Evolutionary conservation across 2,113 vertebrate genomes (phyloP).

Genomic region (Mionectes macconnelli): DNA sequence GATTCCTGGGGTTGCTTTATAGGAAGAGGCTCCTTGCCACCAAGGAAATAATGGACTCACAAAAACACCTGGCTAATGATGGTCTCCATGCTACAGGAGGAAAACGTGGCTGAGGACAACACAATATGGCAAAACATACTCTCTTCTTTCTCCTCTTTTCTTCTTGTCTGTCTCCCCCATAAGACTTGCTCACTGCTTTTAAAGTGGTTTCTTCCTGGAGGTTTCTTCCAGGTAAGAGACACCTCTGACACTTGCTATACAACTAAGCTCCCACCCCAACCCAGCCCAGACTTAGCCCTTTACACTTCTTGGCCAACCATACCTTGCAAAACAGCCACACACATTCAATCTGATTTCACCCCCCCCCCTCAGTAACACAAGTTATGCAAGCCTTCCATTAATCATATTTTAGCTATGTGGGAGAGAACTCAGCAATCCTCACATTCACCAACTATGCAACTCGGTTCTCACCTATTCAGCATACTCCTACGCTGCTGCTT

Average conservation of each 20-base stretch:
- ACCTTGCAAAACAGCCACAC: background rate
- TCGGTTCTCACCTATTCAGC: constrained; percentile 13
- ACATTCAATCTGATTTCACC: background rate
- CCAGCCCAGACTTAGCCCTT: background rate
- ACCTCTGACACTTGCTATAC: background rate
- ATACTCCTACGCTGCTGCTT: constrained; percentile 33
- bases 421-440: constrained; percentile 13
- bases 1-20: background rate
- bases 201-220: background rate
- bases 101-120: background rate
- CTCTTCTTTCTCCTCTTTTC: background rate
- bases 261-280: background rate
- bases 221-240: background rate
- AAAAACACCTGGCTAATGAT: background rate
- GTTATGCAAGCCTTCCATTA: constrained; percentile 43
- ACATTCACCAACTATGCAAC: background rate
- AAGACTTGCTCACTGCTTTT: background rate
- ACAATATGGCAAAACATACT: background rate
- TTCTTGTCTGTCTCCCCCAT: background rate
- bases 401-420: constrained; percentile 28
- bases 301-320: background rate
- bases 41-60: background rate
- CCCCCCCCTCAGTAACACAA: background rate
- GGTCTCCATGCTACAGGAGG: background rate
- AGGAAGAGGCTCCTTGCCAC: background rate